These are phyloP conservation scores for Oryzias sinensis DNA, from an alignment of 2,797 vertebrate genomes.

Conservation along the genomic window DNA sequence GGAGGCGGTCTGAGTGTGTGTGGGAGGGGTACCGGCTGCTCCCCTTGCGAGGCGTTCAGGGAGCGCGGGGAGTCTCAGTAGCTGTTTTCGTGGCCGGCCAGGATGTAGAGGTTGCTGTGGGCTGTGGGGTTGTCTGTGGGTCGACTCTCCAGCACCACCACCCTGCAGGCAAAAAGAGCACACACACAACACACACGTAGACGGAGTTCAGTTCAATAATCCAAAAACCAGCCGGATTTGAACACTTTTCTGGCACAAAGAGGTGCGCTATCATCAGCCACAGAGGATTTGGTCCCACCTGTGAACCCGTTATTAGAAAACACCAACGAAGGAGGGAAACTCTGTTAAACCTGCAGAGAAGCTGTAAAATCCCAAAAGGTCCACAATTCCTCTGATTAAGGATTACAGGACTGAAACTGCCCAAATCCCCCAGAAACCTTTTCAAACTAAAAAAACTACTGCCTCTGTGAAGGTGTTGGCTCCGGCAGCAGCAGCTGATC, in stretches of 20 bases:
- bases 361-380: conserved; percentile 15
- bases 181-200: conserved; percentile 1
- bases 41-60: conserved; percentile 30
- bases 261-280: conserved; percentile 14
- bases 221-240: background rate
- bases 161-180: conserved; percentile 71
- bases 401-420: too few species aligned
- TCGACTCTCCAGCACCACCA: conserved; percentile 95
- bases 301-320: conserved; percentile 36
- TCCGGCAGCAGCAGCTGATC: too few species aligned
- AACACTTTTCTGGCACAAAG: conserved; percentile 1
- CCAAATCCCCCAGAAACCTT: too few species aligned
- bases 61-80: conserved; percentile 80
- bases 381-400: background rate
- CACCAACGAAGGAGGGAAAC: conserved; percentile 13
- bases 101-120: conserved; percentile 97
- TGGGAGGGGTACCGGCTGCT: conserved; percentile 22
- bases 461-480: too few species aligned
- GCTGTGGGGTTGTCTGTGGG: conserved; percentile 97
- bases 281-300: conserved; percentile 22
- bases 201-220: background rate
- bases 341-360: conserved; percentile 6
- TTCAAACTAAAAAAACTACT: too few species aligned
- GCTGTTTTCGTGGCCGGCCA: conserved; percentile 98
- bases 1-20: conserved; percentile 10